A percentile compares a stretch with the other conserved stretches of the same genome.
Evolutionary conservation across 2,113 vertebrate genomes (phyloP).

Genomic region (Oryctolagus cuniculus): DNA sequence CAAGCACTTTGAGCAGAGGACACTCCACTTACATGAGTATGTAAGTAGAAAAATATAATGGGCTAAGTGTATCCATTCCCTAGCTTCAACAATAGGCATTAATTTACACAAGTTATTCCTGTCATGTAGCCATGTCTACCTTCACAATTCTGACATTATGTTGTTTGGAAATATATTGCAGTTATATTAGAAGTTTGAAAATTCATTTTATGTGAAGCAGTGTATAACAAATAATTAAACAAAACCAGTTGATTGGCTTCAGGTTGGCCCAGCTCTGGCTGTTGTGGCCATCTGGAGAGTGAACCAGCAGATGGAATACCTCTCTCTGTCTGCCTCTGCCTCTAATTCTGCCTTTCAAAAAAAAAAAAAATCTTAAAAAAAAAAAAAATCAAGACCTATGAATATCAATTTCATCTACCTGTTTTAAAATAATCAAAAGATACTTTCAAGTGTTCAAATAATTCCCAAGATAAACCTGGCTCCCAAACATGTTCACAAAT

Average conservation of each 20-base stretch:
- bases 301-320: too few species aligned
- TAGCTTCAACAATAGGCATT: not conserved
- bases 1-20: not conserved
- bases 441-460: not conserved
- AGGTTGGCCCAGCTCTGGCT: too few species aligned
- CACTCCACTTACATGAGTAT: not conserved
- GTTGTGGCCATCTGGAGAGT: too few species aligned
- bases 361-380: not conserved
- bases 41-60: not conserved
- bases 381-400: not conserved
- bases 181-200: not conserved
- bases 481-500: not conserved
- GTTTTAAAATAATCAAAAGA: conserved; percentile 3
- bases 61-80: not conserved
- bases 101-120: not conserved
- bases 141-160: not conserved
- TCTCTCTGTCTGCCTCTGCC: too few species aligned
- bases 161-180: not conserved
- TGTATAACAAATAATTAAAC: not conserved
- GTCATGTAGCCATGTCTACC: not conserved
- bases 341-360: too few species aligned
- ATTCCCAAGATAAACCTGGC: not conserved
- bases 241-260: not conserved
- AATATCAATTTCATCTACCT: not conserved
- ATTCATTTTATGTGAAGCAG: not conserved